Evolutionary conservation across 2,113 vertebrate genomes (phyloP).

Genomic region (Synchiropus splendidus): DNA sequence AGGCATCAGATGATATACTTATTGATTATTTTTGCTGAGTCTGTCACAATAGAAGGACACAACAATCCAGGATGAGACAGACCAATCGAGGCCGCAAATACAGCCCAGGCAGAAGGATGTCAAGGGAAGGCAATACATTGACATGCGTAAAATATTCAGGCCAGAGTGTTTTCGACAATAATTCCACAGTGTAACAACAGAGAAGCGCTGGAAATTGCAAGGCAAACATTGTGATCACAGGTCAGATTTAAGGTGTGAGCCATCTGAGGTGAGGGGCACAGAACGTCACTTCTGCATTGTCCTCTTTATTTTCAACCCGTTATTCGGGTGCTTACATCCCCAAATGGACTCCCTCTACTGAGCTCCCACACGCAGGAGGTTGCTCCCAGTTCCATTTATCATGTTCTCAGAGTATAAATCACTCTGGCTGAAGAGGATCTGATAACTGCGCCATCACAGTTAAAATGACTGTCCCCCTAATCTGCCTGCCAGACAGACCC

Average conservation of each 20-base stretch:
- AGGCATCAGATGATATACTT: conserved; percentile 48
- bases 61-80: conserved; percentile 32
- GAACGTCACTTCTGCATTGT: conserved; percentile 47
- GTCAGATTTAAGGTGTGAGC: conserved; percentile 60
- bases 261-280: conserved; percentile 49
- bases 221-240: background rate
- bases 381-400: conserved; percentile 66
- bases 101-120: background rate
- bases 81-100: conserved; percentile 26
- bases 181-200: background rate
- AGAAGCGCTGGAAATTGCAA: background rate
- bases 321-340: conserved; percentile 13
- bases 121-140: conserved; percentile 3
- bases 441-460: conserved; percentile 63
- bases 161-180: conserved; percentile 5
- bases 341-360: conserved; percentile 22
- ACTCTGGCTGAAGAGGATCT: conserved; percentile 62
- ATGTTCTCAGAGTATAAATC: conserved; percentile 70
- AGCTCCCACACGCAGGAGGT: conserved; percentile 40
- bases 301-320: conserved; percentile 3
- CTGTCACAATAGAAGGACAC: conserved; percentile 47
- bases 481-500: conserved; percentile 43
- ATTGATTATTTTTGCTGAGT: conserved; percentile 52
- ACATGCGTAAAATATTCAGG: conserved; percentile 1
- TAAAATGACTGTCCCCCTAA: conserved; percentile 37